phyloP scores from a whole-genome alignment of 2,888 invertebrate genomes.

The Melangyna quadrimaculata region DNA sequence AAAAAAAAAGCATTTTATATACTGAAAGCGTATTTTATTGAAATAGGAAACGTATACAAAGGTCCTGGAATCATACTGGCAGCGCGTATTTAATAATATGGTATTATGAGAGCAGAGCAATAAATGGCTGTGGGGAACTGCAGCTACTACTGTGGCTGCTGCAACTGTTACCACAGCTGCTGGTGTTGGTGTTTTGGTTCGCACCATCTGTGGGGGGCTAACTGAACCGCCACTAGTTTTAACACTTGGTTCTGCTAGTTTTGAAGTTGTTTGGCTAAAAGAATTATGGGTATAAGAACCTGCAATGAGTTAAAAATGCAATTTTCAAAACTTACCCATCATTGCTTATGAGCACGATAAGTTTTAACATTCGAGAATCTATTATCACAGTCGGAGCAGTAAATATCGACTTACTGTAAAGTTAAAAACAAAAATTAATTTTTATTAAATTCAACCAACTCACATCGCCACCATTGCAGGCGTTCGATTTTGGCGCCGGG shows the following conservation, averaged over 20 bases:
- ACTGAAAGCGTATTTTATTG: not conserved
- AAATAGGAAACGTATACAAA: slow-evolving; percentile 78
- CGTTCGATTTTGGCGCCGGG: slow-evolving; percentile 85
- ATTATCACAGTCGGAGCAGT: slow-evolving; percentile 97
- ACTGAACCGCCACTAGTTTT: slow-evolving; percentile 72
- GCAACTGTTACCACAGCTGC: slow-evolving; percentile 78
- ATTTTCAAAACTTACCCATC: slow-evolving; percentile 78
- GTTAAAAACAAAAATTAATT: slow-evolving; percentile 43
- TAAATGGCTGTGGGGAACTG: slow-evolving; percentile 86
- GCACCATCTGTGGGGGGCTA: slow-evolving; percentile 78
- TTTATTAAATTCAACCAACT: slow-evolving; percentile 75
- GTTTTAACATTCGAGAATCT: slow-evolving; percentile 96
- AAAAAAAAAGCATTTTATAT: not conserved
- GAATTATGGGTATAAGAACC: not conserved
- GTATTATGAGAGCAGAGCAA: slow-evolving; percentile 93
- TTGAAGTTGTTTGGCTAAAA: slow-evolving; percentile 77
- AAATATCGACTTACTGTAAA: slow-evolving; percentile 85
- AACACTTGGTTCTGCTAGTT: slow-evolving; percentile 75
- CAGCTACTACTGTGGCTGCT: slow-evolving; percentile 77
- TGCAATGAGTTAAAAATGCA: not conserved
- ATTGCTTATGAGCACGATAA: slow-evolving; percentile 94
- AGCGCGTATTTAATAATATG: slow-evolving; percentile 91
- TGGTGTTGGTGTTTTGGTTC: slow-evolving; percentile 78
- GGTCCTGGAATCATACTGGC: slow-evolving; percentile 91
- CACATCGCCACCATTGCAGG: slow-evolving; percentile 83